Conservation (phyloP, 2,888 invertebrate genomes). For the Coenonympha glycerion region DNA sequence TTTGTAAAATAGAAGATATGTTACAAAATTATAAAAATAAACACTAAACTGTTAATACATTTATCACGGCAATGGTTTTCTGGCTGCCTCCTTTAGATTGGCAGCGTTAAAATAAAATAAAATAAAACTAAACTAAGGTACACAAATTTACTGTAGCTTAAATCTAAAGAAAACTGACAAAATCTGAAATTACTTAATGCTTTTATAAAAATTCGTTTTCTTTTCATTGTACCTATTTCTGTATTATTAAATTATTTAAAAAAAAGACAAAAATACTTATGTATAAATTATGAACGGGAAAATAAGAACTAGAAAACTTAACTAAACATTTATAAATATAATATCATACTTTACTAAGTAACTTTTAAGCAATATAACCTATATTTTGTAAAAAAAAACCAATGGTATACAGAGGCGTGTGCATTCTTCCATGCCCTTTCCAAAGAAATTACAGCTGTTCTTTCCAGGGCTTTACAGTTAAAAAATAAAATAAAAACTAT, state of each 20-base stretch:
- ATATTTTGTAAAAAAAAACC: too few species aligned
- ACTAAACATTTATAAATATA: too few species aligned
- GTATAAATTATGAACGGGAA: too few species aligned
- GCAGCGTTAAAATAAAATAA: slow-evolving; percentile 23
- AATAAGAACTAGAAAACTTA: too few species aligned
- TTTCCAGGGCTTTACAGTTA: too few species aligned
- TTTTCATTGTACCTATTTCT: slow-evolving; percentile 46
- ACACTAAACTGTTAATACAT: slow-evolving; percentile 11
- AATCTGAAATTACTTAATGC: slow-evolving; percentile 38
- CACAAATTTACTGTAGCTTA: slow-evolving; percentile 38
- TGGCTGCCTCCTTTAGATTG: slow-evolving; percentile 20
- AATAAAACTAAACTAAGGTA: slow-evolving; percentile 36
- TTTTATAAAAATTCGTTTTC: slow-evolving; percentile 45
- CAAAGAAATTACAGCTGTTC: too few species aligned
- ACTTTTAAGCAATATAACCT: too few species aligned
- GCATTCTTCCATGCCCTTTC: too few species aligned
- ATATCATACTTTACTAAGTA: too few species aligned
- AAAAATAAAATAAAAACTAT: too few species aligned
- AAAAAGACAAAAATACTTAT: not conserved
- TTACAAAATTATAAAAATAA: slow-evolving; percentile 28
- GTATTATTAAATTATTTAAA: not conserved
- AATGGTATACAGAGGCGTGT: too few species aligned
- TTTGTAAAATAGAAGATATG: slow-evolving; percentile 28
- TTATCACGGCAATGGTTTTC: slow-evolving; percentile 26
- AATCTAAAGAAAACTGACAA: slow-evolving; percentile 40